Base-by-base conservation (phyloP, 2,797 vertebrate genomes). In the Pseudochaenichthys georgianus region DNA sequence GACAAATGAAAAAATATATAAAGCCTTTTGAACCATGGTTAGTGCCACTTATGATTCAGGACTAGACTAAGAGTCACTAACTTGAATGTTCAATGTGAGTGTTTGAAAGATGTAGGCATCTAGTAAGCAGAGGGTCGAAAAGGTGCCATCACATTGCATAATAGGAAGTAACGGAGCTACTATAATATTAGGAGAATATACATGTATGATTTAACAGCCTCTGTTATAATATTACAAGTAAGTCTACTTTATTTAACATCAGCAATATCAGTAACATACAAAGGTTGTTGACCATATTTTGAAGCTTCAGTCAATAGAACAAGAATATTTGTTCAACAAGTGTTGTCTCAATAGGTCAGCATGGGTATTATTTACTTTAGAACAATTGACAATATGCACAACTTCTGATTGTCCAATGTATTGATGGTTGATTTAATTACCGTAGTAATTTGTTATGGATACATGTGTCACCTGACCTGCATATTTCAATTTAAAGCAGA, bases 1-100 rank as follows among this genome's bases (percentile, higher is more conserved):
- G 17, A 52, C 31, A 38, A 19, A 16, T 68, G 17, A 70, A 48
- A 48, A 74, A 46, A 53, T 58, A 63, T 51, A 54, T 78, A 38
- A 38, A 58, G 17, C 17, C 28, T 62, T 55, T 51, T 72, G 3
- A 70, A 55, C 54, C 60, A 31, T 11, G 46, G 31, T 47, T 60
- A 42, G 31, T 15, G 52, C 42, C 47, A 42, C 34, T 47, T 23
- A 59, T 53, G 8, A 31, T 59, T 77, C 46, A 64, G 31, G 23
- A 66, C 61, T 66, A 28, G 23, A 28, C 23, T 28, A 28, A 28
- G 23, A 28, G 23, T 28, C 3, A 28, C 23, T 28, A 60, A 60
- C 53, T 55, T 3, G 2, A 3, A 38, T 6, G 50, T 45, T 57
- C 3, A 31, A 42, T 13, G 38, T 16, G 16, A 23, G 28, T 15